Evolutionary conservation across 2,797 vertebrate species (phyloP), one percentile per base, ranked within the genome.

Genomic region (Prunella strophiata): DNA sequence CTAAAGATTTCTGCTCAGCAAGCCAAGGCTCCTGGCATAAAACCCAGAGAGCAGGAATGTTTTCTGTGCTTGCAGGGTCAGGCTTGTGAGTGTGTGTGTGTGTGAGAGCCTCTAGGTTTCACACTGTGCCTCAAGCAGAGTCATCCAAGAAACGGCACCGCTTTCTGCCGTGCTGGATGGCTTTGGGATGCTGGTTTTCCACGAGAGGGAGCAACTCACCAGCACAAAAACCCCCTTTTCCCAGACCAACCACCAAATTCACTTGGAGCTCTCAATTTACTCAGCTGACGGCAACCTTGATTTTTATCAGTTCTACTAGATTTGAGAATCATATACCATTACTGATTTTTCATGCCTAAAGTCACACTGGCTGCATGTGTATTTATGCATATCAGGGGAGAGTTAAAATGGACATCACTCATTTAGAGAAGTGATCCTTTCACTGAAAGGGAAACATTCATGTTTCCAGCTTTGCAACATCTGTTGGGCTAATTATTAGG

Each of bases 131-230:
- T 87, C 88, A 17, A 94, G 55, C 83, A 61, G 57, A 71, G 42
- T 9, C 21, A 73, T 66, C 89, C 72, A 86, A 95, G 91, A 80
- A 82, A 17, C 54, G 0, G 65, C 81, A 40, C n/a, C 0, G 26
- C 85, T 72, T 92, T 73, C 40, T 6, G 14, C 12, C 0, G 20
- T 5, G 7, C 52, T 3, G 25, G 38, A 55, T 14, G 62, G 52
- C 80, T 75, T 79, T 21, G 45, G 66, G 80, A n/a, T 59, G 75
- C 48, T 11, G 8, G 51, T 48, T 89, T 52, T 87, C 98, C 99
- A 99, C 98, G 98, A 99, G 99, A 99, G 99, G 99, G 99, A 98
- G 99, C 98, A 99, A 98, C 98, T 98, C 98, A 97, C 98, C 97
- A 98, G 97, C 97, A 85, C 93, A 98, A 98, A 96, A 74, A 32